Percentiles rank a stretch among this genome's conserved stretches.
phyloP scores from a whole-genome alignment of 1,140 invertebrate genomes.

The Oppia nitens region DNA sequence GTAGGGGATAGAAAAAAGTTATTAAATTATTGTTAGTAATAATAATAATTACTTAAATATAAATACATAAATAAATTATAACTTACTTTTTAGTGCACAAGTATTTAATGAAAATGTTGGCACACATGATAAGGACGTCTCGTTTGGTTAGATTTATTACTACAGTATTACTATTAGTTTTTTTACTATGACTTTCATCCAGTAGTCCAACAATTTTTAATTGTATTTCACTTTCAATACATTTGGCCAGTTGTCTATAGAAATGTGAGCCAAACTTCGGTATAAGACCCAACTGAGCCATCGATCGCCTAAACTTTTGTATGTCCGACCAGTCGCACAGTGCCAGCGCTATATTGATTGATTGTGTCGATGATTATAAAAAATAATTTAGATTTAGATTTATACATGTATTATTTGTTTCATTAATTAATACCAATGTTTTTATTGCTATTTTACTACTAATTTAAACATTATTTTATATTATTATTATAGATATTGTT shows the following conservation, averaged over 20 bases:
- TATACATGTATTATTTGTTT: no score
- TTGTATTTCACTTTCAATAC: conserved; percentile 21
- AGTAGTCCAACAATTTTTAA: conserved; percentile 11
- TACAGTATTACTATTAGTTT: not conserved
- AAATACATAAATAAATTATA: no score
- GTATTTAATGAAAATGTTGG: conserved; percentile 66
- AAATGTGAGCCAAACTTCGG: conserved; percentile 45
- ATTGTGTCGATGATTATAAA: no score
- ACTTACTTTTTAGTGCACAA: conserved; percentile 38
- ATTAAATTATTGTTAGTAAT: no score
- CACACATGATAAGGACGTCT: conserved; percentile 43
- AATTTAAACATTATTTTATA: no score
- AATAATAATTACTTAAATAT: no score
- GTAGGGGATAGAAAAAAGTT: no score
- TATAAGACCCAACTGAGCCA: conserved; percentile 54
- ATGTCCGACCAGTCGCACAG: conserved; percentile 68
- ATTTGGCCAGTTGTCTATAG: conserved; percentile 33
- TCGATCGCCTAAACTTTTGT: conserved; percentile 54
- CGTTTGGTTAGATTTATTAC: not conserved
- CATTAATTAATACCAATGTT: no score
- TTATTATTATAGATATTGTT: no score
- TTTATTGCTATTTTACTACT: no score
- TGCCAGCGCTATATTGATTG: conserved; percentile 49
- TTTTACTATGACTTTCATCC: not conserved
- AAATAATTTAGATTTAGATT: no score